Evolutionary conservation across 2,797 vertebrate species (phyloP).

Genomic region (Cirrhinus mrigala): DNA sequence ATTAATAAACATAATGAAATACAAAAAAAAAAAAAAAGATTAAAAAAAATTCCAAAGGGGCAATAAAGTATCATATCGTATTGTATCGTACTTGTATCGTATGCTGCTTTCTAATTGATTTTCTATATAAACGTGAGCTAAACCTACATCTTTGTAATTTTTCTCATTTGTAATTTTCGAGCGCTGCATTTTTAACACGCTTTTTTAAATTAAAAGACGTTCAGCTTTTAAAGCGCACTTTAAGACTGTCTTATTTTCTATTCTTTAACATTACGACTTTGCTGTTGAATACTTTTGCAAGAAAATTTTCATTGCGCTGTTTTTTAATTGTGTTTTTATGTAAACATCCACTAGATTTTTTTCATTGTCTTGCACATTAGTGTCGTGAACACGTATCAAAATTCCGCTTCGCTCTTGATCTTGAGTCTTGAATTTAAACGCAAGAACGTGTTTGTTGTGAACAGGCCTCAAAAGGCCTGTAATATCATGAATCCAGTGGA

Average conservation of each 20-base stretch:
- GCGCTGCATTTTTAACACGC: not conserved
- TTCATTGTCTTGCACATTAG: not conserved
- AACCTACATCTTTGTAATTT: not conserved
- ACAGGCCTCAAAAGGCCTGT: not conserved
- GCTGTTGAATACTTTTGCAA: not conserved
- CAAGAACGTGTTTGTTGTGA: not conserved
- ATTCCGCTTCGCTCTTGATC: not conserved
- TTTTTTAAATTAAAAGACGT: not conserved
- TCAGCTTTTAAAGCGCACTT: not conserved
- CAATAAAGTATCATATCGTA: too few species aligned
- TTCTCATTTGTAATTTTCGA: too few species aligned
- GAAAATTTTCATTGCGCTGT: not conserved
- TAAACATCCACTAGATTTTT: not conserved
- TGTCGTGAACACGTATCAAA: not conserved
- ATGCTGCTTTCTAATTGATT: not conserved
- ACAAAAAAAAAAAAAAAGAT: too few species aligned
- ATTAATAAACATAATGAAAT: too few species aligned
- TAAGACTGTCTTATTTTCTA: not conserved
- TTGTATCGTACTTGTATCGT: too few species aligned
- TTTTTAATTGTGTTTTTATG: not conserved
- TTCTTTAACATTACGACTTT: not conserved
- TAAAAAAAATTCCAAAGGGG: too few species aligned
- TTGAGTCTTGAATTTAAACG: not conserved
- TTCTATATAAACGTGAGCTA: not conserved
- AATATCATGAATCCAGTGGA: not conserved